Percentiles rank a stretch among this genome's conserved stretches.
Conservation (phyloP, 2,113 vertebrate genomes). For the Mesoclemmys tuberculata region DNA sequence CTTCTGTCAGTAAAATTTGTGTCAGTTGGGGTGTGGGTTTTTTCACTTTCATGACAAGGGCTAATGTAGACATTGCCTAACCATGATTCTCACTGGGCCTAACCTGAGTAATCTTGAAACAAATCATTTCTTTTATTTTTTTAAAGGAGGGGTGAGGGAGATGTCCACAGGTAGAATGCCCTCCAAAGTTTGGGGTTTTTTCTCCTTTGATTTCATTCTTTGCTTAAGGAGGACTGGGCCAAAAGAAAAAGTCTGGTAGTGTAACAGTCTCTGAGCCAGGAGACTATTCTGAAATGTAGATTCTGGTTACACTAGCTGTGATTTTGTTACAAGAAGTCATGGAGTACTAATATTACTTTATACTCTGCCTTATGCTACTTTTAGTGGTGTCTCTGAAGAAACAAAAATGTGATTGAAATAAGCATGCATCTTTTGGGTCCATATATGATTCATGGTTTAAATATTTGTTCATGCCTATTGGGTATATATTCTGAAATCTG, state of each 20-base stretch:
- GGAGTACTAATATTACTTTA: neutral
- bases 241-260: neutral
- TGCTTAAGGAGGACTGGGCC: rapidly evolving
- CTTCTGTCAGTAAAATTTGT: too few relatives aligned
- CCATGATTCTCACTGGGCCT: rapidly evolving
- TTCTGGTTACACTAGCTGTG: neutral
- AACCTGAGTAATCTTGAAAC: neutral
- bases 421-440: neutral
- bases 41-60: too few relatives aligned
- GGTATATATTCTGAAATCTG: neutral
- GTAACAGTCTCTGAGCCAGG: neutral
- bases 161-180: rapidly evolving
- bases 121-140: neutral
- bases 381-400: neutral
- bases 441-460: neutral
- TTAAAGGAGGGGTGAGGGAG: neutral
- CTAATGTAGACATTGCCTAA: too few relatives aligned
- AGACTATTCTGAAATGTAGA: neutral
- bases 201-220: neutral
- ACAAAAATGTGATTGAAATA: neutral
- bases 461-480: neutral
- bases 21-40: neutral
- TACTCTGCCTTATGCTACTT: neutral
- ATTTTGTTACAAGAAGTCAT: neutral
- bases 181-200: neutral